Evolutionary conservation across 2,888 invertebrate species (phyloP), one percentile per base, ranked within the genome.

Genomic region (Lycia hirtaria): DNA sequence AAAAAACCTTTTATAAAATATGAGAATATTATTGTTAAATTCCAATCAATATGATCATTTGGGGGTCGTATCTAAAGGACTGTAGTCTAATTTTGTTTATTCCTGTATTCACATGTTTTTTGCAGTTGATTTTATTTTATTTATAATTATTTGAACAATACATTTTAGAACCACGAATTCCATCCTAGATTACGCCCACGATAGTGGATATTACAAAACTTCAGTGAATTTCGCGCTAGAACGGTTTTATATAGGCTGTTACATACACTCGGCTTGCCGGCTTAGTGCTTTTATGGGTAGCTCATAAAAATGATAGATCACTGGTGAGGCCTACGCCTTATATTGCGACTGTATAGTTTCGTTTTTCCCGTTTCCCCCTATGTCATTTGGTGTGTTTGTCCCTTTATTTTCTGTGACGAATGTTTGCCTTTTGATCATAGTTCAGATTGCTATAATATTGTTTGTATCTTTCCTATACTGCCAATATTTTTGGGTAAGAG

Each of bases 231-330:
- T 78, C 67, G 69, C 80, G 76, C 72, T 75, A 78, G 83, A 87
- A 81, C 78, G 83, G 76, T 84, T 86, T 85, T 82, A 85, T 87
- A 86, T 84, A 85, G 87, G 87, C 86, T 83, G 84, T 88, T 87
- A 86, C 83, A 83, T 82, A 85, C 88, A 88, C 87, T 87, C 81
- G 88, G 85, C 81, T 86, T 83, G 80, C 80, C 72, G 75, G 85
- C 85, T 86, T 81, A 81, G 71, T 71, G 79, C 81, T 78, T 86
- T 85, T 88, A 88, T 87, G 86, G 85, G 75, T 45, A 72, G 78
- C 80, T 83, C 87, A 87, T 89, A 89, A 89, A 89, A 87, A 85
- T 89, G 88, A 89, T 88, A 86, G 84, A 89, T 89, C 83, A 84
- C 85, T 75, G 60, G 56, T 56, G 59, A 53, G 56, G 56, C 60